These are phyloP conservation scores for human DNA, from an alignment of 2,113 vertebrate genomes.

Conservation along the genomic window DNA sequence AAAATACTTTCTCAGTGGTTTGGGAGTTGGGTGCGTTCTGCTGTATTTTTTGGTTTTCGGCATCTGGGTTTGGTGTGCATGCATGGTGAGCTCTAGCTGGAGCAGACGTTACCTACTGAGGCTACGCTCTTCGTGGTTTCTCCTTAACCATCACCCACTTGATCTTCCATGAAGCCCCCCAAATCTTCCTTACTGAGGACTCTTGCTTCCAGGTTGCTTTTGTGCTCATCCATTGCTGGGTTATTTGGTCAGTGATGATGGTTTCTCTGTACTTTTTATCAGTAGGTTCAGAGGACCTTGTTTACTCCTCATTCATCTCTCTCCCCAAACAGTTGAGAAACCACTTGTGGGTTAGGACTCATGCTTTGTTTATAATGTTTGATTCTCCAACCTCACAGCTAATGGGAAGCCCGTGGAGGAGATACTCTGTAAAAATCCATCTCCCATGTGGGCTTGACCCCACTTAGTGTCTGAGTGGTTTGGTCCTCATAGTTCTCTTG, in stretches of 20 bases:
- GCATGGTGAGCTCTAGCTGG: accelerated
- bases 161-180: neutral
- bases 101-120: neutral
- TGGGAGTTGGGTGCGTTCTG: neutral
- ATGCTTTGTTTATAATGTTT: neutral
- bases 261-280: neutral
- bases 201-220: neutral
- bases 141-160: accelerated
- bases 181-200: neutral
- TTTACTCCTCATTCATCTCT: neutral
- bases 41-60: neutral
- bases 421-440: neutral
- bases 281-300: neutral
- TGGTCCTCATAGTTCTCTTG: neutral
- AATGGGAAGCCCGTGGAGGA: neutral
- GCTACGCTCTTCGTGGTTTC: neutral
- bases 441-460: neutral
- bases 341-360: neutral
- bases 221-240: neutral
- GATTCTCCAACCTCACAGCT: neutral
- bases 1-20: neutral
- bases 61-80: neutral
- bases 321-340: neutral
- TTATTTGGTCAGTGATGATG: neutral
- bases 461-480: neutral